phyloP scores from a whole-genome alignment of 35 echinoderm and acorn worm species.

The Stichopus chloronotus region DNA sequence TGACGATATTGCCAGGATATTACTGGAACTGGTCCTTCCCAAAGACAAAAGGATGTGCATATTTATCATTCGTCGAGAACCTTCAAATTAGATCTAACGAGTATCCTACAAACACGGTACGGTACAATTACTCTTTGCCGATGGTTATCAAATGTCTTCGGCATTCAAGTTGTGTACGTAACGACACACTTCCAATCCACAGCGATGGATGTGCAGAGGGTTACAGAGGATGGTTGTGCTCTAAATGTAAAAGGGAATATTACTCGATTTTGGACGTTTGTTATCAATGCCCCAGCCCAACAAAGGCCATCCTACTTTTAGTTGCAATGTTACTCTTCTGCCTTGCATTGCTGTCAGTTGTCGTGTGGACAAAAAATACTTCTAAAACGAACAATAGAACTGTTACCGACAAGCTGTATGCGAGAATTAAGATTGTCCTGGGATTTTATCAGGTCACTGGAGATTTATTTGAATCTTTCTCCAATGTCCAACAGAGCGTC shows the following conservation, averaged over 20 bases:
- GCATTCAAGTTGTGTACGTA: not conserved
- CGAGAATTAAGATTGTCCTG: slow-evolving; percentile 62
- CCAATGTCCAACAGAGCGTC: slow-evolving; percentile 41
- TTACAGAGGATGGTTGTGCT: slow-evolving; percentile 54
- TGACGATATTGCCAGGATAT: slow-evolving; percentile 51
- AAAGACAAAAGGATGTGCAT: not conserved
- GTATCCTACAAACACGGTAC: not conserved
- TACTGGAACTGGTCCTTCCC: slow-evolving; percentile 72
- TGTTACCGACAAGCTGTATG: slow-evolving; percentile 21
- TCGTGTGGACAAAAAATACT: slow-evolving; percentile 46
- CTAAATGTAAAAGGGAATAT: slow-evolving; percentile 31
- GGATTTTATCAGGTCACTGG: slow-evolving; percentile 71
- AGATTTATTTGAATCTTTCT: slow-evolving; percentile 50
- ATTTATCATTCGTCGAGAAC: not conserved
- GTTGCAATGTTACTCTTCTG: not conserved
- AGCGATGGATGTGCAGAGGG: slow-evolving; percentile 1
- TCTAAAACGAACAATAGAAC: not conserved
- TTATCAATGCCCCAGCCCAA: slow-evolving; percentile 27
- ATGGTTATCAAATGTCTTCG: not conserved
- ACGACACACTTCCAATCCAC: not conserved
- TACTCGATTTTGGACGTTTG: slow-evolving; percentile 47
- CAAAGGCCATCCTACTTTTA: not conserved
- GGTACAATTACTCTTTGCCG: not conserved
- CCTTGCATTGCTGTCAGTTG: not conserved
- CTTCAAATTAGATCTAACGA: not conserved